Percentiles rank a stretch among this genome's conserved stretches.
phyloP scores from a whole-genome alignment of 2,113 vertebrate genomes.

The Varanus komodoensis region DNA sequence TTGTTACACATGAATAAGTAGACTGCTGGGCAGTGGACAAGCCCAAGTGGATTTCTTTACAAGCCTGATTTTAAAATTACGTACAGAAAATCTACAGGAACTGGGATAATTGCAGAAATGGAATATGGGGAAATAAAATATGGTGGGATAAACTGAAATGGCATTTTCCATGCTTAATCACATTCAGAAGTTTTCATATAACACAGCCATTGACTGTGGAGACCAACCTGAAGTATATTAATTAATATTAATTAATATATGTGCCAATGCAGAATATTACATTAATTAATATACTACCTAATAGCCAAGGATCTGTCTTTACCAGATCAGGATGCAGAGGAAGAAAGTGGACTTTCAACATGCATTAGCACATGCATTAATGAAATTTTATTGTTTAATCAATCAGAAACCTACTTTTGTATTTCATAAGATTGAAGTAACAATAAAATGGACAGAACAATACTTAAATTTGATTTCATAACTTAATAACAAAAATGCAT shows the following conservation, averaged over 20 bases:
- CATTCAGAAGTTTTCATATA: conserved; percentile 56
- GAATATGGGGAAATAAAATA: conserved; percentile 36
- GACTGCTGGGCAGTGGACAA: conserved; percentile 26
- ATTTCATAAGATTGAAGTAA: neutral
- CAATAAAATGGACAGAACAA: neutral
- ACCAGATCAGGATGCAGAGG: conserved; percentile 33
- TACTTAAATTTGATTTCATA: neutral
- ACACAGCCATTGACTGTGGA: conserved; percentile 52
- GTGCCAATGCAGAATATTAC: too few relatives aligned
- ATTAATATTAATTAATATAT: conserved; percentile 20
- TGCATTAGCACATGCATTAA: conserved; percentile 44
- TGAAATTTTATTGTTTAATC: neutral
- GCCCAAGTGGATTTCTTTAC: neutral
- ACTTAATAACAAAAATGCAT: conserved; percentile 11
- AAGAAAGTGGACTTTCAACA: conserved; percentile 46
- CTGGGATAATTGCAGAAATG: neutral
- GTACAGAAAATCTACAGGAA: conserved; percentile 9
- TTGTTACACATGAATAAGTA: conserved; percentile 8
- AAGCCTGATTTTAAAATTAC: neutral
- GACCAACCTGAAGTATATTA: conserved; percentile 42
- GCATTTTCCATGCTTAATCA: conserved; percentile 34
- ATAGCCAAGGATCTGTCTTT: conserved; percentile 17
- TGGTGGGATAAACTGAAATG: conserved; percentile 33
- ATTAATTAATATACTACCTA: too few relatives aligned
- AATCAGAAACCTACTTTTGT: neutral